Evolutionary conservation across 1,140 invertebrate genomes (phyloP).

Genomic region (Ptiloglossa arizonensis): DNA sequence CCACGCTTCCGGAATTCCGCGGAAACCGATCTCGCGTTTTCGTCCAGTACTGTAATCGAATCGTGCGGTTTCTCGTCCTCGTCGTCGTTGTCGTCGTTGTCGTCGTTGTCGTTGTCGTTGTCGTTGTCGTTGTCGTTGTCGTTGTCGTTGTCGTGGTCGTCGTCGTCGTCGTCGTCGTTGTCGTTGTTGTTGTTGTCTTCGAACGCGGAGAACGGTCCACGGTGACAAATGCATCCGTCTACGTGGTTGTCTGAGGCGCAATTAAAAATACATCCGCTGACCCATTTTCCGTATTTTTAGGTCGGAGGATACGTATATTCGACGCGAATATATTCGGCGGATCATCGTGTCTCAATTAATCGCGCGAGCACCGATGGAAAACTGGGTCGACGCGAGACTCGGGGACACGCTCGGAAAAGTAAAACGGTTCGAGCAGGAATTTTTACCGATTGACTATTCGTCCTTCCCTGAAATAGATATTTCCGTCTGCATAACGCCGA

Average conservation of each 20-base stretch:
- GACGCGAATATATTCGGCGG: constrained; percentile 69
- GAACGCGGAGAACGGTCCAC: neutral
- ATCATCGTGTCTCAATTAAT: constrained; percentile 69
- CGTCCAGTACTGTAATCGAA: constrained; percentile 1
- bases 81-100: too few species aligned
- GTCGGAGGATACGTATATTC: constrained; percentile 33
- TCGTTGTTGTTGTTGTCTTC: too few species aligned
- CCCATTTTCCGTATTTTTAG: constrained; percentile 73
- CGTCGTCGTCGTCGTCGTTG: too few species aligned
- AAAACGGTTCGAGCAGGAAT: neutral
- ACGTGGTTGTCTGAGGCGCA: constrained; percentile 61
- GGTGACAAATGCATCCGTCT: constrained; percentile 35
- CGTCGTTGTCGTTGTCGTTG: too few species aligned
- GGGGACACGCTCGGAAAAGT: neutral
- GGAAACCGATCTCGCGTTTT: constrained; percentile 25
- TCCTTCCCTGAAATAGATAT: neutral
- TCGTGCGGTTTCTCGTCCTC: neutral
- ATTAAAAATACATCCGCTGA: constrained; percentile 73
- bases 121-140: too few species aligned
- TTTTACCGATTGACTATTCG: neutral
- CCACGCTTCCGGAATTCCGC: constrained; percentile 22
- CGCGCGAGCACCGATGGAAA: constrained; percentile 56
- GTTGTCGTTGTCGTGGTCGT: too few species aligned
- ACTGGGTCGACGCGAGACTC: constrained; percentile 59
- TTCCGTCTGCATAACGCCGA: too few species aligned